phyloP scores from a whole-genome alignment of 2,888 invertebrate genomes.

The Morinoia aosen region DNA sequence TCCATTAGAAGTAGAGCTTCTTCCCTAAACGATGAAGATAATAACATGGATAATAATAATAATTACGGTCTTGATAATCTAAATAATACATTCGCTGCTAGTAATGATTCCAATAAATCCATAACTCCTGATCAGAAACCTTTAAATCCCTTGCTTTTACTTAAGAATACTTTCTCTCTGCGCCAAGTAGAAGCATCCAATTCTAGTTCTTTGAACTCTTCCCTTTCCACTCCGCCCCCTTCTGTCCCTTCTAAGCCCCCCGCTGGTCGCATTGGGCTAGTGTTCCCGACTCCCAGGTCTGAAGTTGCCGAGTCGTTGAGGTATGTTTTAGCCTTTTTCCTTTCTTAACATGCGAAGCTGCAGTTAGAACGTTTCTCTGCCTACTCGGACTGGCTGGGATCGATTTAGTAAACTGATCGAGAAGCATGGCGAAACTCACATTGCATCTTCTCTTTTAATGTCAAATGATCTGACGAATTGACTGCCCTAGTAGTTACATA shows the following conservation, averaged over 20 bases:
- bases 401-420: conserved; percentile 24
- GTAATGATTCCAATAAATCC: background rate
- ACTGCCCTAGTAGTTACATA: background rate
- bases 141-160: conserved; percentile 27
- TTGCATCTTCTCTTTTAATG: conserved; percentile 36
- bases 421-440: conserved; percentile 49
- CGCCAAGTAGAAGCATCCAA: conserved; percentile 48
- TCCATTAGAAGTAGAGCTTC: conserved; percentile 48
- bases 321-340: conserved; percentile 52
- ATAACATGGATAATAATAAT: background rate
- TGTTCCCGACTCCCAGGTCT: conserved; percentile 54
- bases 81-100: background rate
- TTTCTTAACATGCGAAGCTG: conserved; percentile 40
- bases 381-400: conserved; percentile 38
- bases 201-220: conserved; percentile 46
- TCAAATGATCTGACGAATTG: conserved; percentile 35
- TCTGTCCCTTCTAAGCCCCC: conserved; percentile 46
- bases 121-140: conserved; percentile 30
- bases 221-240: background rate
- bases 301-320: conserved; percentile 53
- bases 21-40: conserved; percentile 22
- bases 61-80: conserved; percentile 5
- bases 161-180: conserved; percentile 31
- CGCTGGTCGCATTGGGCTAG: conserved; percentile 50
- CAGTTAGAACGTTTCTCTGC: conserved; percentile 43